Evolutionary conservation across 2,113 vertebrate species (phyloP), one percentile per base, ranked within the genome.

Genomic region (Dunckerocampus dactyliophorus): DNA sequence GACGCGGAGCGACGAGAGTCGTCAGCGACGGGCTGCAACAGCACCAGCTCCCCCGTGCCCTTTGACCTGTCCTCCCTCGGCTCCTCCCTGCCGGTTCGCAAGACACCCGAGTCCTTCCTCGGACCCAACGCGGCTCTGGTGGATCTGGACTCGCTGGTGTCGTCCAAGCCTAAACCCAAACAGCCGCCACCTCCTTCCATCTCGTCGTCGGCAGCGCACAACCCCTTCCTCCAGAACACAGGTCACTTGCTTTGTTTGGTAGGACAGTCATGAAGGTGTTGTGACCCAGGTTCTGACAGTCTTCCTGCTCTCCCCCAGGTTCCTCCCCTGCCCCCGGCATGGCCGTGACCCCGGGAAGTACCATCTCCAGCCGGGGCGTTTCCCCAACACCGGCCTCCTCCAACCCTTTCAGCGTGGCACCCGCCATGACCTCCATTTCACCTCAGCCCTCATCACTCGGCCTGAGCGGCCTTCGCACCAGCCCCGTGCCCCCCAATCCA

Each of bases 41-140:
- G 87, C 62, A 88, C 88, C 21, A 88, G 87, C 70, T 91, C 91
- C 4, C 91, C 91, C 0, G 87, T 91, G 53, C 88, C 92, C 28
- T 92, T 92, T 43, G 88, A 95, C 37, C 86, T 92, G 46, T 91
- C 91, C 0, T 92, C 93, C 13, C 85, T 96, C 39, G 85, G 91
- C n/a, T 85, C 92, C 6, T 91, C 91, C 0, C 89, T 92, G 3
- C 92, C 93, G 9, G 89, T 91, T 5, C 90, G 94, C 46, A 95
- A 94, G 83, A 96, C 94, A 0, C 95, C 95, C 0, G 94, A 96
- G 83, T 95, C 95, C 0, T 96, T 96, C 82, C 88, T 96, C 53
- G 94, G 95, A 15, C 95, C 95, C 66, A 95, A 95, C 0, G 94
- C 95, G 1, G 88, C 94, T 0, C 91, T 96, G 0, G 94, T 96